phyloP scores from a whole-genome alignment of 2,113 vertebrate genomes.

The Rostratula benghalensis region DNA sequence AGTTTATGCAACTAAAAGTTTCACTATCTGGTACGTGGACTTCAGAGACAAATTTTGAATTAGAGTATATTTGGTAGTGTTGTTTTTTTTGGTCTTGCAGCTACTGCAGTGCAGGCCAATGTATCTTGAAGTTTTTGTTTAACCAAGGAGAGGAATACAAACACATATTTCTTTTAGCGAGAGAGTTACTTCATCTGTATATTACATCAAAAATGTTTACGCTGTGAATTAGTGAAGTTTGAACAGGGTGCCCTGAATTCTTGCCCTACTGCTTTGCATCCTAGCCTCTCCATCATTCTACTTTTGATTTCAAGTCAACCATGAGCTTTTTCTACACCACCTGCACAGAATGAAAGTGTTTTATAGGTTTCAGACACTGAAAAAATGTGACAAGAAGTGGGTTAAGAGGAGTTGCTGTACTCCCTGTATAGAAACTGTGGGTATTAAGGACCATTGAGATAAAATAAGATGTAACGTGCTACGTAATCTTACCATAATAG shows the following conservation, averaged over 20 bases:
- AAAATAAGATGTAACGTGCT: not conserved
- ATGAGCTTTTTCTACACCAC: slow-evolving; percentile 9
- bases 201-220: not conserved
- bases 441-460: not conserved
- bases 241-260: not conserved
- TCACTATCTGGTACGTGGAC: not conserved
- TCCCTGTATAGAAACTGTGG: not conserved
- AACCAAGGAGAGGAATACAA: not conserved
- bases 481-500: not conserved
- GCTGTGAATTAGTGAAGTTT: not conserved
- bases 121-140: not conserved
- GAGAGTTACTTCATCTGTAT: not conserved
- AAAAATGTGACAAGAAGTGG: not conserved
- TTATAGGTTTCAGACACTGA: not conserved
- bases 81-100: not conserved
- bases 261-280: not conserved
- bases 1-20: not conserved
- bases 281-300: not conserved
- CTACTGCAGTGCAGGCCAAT: not conserved
- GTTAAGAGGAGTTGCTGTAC: not conserved
- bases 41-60: not conserved
- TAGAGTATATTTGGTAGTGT: not conserved
- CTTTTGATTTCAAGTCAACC: slow-evolving; percentile 10
- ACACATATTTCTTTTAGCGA: not conserved
- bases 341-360: not conserved